Percentiles rank a stretch among this genome's conserved stretches.
Evolutionary conservation across 1,140 invertebrate genomes (phyloP).

Genomic region (Thaumatotibia leucotreta): DNA sequence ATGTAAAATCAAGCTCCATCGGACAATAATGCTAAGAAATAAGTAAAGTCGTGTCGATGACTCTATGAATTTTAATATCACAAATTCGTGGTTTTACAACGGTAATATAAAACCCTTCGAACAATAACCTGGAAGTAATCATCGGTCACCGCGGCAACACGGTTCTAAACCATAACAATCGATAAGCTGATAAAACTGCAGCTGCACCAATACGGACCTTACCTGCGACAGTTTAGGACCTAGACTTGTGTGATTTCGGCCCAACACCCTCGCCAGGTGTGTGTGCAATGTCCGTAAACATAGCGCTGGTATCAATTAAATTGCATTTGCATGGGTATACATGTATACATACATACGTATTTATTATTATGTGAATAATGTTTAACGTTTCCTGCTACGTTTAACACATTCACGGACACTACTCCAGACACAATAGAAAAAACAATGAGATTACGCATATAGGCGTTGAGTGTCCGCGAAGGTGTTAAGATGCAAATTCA

Average conservation of each 20-base stretch:
- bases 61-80: no score
- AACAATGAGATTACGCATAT: no score
- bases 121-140: not conserved
- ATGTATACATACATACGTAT: not conserved
- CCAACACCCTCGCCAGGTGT: not conserved
- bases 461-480: no score
- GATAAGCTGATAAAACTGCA: conserved; percentile 29
- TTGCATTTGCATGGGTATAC: not conserved
- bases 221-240: not conserved
- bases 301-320: not conserved
- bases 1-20: no score
- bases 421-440: no score
- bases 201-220: not conserved
- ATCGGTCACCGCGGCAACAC: conserved; percentile 31
- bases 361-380: no score
- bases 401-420: no score
- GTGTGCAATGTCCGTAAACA: conserved; percentile 2
- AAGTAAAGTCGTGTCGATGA: no score
- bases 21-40: no score
- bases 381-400: not conserved
- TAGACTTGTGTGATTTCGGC: not conserved
- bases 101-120: not conserved
- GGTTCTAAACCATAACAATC: conserved; percentile 31
- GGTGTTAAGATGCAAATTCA: no score
- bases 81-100: not conserved